Evolutionary conservation across 2,113 vertebrate species (phyloP), one percentile per base, ranked within the genome.

Genomic region (Pagrus major): DNA sequence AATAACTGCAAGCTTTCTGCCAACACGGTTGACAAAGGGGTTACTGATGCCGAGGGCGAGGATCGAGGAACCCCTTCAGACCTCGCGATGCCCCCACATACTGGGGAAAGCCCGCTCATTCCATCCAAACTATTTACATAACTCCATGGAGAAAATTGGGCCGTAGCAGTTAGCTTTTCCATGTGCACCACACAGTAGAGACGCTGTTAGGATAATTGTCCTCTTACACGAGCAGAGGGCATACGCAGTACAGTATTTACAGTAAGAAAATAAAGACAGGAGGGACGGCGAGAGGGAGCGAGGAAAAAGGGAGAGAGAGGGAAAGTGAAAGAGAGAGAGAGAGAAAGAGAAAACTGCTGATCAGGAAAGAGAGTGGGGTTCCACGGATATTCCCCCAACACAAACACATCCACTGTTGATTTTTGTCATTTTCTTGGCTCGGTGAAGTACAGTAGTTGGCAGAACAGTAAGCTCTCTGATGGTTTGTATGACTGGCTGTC

Each of bases 351-450:
- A 89, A 93, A 92, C 54, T 91, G 89, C 91, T 89, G 91, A 93
- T 88, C 81, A 66, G 79, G 82, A 92, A 88, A 87, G 86, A 76
- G 78, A 88, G 84, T 78, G 79, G 88, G 91, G 87, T 91, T 93
- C 84, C 80, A 73, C 51, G 60, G 81, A 88, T 81, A 89, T 92
- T 78, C 78, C 86, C 89, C 84, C 86, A 91, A 91, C 71, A 83
- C 85, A 91, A 93, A 93, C 88, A 91, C 78, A 85, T 87, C 79
- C 71, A 86, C 29, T 90, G 90, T 89, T 91, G 91, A 91, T 88
- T 92, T 90, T 91, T 91, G 91, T 83, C 91, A 90, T 93, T 92
- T 93, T 91, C 88, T 93, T 93, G 90, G 91, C 91, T 78, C 64
- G 65, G 69, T 64, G 66, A 78, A 84, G 68, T 78, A 83, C 89